Conservation (phyloP, 2,797 vertebrate genomes). For the Tinamus major region DNA sequence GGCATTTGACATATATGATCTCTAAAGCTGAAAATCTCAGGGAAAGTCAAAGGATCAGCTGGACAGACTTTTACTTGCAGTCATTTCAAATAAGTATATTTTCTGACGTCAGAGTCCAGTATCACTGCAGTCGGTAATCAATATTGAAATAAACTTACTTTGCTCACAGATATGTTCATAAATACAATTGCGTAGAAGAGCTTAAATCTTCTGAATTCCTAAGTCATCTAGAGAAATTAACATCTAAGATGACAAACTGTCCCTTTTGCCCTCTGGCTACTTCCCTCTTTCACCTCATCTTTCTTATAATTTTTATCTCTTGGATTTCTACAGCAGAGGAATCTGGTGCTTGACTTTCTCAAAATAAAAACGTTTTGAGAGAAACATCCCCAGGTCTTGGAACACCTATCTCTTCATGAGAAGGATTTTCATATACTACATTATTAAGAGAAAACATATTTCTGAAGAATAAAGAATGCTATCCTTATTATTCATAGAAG, state of each 20-base stretch:
- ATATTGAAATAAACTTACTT: not conserved
- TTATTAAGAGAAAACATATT: not conserved
- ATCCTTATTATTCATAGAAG: not conserved
- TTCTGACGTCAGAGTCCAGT: not conserved
- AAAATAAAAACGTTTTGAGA: not conserved
- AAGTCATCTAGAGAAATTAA: not conserved
- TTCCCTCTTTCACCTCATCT: not conserved
- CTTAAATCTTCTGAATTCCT: not conserved
- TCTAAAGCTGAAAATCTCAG: rapidly evolving
- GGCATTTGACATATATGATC: not conserved
- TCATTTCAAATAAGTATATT: not conserved
- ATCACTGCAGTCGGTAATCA: not conserved
- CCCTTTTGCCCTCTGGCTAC: not conserved
- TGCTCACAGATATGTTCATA: not conserved
- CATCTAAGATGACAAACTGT: not conserved
- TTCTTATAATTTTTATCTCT: not conserved
- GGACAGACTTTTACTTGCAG: not conserved
- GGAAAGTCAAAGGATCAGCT: not conserved
- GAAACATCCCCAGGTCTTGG: not conserved
- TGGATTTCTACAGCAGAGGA: not conserved
- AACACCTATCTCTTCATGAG: not conserved
- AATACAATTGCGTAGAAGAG: not conserved
- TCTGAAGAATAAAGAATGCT: not conserved
- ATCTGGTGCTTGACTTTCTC: not conserved
- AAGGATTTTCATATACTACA: not conserved